Percentiles rank a stretch among this genome's conserved stretches.
Conservation (phyloP, 2,797 vertebrate species). For the Aldrovandia affinis region DNA sequence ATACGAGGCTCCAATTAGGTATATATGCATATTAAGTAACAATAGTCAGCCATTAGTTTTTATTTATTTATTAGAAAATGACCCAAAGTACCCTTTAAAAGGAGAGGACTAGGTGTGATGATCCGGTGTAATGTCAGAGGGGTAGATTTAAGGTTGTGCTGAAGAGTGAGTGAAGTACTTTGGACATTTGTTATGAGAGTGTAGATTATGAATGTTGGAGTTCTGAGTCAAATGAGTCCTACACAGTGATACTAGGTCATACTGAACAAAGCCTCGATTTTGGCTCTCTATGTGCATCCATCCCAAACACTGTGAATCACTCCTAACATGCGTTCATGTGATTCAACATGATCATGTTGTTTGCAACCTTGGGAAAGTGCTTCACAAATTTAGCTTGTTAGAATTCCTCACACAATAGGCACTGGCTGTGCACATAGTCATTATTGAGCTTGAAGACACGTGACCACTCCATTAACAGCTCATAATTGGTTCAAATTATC, state of each 20-base stretch:
- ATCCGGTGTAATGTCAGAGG: not conserved
- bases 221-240: no score
- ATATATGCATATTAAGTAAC: not conserved
- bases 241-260: not conserved
- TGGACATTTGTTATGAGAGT: not conserved
- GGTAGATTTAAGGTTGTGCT: not conserved
- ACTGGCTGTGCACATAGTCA: no score
- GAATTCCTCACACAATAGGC: no score
- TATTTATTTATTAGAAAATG: not conserved
- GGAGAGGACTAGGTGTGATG: not conserved
- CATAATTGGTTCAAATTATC: no score
- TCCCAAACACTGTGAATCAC: slow-evolving; percentile 6
- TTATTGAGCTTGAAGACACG: no score
- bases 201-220: not conserved
- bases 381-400: not conserved
- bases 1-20: not conserved
- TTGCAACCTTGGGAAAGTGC: slow-evolving; percentile 16
- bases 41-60: not conserved
- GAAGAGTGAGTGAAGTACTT: not conserved
- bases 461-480: no score
- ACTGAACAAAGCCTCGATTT: not conserved
- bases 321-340: not conserved
- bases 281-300: slow-evolving; percentile 3
- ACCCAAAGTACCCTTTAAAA: not conserved
- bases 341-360: no score